phyloP scores from a whole-genome alignment of 2,113 vertebrate species.

The Tyto alba region DNA sequence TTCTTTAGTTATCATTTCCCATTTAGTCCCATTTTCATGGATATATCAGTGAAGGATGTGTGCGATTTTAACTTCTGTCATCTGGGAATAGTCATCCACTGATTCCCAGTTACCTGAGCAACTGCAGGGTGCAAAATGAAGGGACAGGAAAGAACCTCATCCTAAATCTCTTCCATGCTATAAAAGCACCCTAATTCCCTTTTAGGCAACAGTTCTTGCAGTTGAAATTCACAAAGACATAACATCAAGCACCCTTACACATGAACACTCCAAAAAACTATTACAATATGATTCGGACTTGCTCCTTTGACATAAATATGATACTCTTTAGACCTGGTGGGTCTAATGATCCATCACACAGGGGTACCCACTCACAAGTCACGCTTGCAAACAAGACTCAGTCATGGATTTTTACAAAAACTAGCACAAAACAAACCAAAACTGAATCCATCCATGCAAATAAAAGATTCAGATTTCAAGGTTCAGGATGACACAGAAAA shows the following conservation, averaged over 20 bases:
- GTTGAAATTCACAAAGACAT: neutral
- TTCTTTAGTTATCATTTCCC: neutral
- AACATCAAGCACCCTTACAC: neutral
- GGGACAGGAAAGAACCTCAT: neutral
- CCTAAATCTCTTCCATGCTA: neutral
- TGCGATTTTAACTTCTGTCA: neutral
- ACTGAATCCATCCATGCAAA: neutral
- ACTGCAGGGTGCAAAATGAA: neutral
- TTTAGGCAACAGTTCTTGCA: neutral
- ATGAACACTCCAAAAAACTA: neutral
- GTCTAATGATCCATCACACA: neutral
- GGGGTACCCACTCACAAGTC: neutral
- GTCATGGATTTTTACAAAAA: neutral
- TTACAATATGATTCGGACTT: neutral
- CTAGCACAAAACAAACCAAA: neutral
- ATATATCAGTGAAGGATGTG: neutral
- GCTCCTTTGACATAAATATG: neutral
- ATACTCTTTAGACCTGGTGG: neutral
- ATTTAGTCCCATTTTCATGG: neutral
- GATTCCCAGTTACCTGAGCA: neutral
- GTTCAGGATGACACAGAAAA: neutral
- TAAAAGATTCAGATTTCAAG: neutral
- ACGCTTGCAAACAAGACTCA: neutral
- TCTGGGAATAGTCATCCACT: neutral
- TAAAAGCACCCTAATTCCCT: neutral